Evolutionary conservation across 1,140 invertebrate genomes (phyloP), one percentile per base, ranked within the genome.

Genomic region (Ooceraea biroi): DNA sequence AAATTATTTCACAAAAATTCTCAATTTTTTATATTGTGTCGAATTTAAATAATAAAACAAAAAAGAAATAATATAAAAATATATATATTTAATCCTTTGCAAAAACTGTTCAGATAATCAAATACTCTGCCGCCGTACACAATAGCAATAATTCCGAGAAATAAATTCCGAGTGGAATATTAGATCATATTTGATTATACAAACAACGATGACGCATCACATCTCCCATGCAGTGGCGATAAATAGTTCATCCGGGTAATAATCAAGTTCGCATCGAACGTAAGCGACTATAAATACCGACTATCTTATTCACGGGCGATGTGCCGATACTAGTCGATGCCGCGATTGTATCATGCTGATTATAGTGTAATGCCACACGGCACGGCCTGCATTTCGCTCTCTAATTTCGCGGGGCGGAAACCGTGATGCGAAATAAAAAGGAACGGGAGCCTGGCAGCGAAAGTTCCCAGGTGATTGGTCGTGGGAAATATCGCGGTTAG

Each of bases 401-500:
- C 65, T 22, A 55, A 80, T 80, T 80, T 36, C 76, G 65, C 73
- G 71, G 52, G 55, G 76, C 58, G 27, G 76, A 52, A 66, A 36
- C 36, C 36, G 63, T 46, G 61, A 55, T 66, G 74, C 41, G 30
- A 46, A n/a, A 27, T 30, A 50, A 58, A 77, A 66, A 30, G 57
- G 19, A 22, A 25, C 72, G 41, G 69, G 46, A 78, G 77, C 44
- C 82, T 44, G 80, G 76, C 73, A 83, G 60, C 68, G 88, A 86
- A 86, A 89, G 80, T 88, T 88, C 65, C 65, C 82, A 71, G 82
- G 80, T 83, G 87, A 89, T 89, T 88, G 83, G 84, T 86, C 87
- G 88, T 89, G 88, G 88, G 88, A 89, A 89, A 88, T 89, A 89
- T 89, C 84, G 74, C 87, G 88, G 84, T 89, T 73, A 89, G 88